Evolutionary conservation across 2,888 invertebrate genomes (phyloP).

Genomic region (Pheosia gnoma): DNA sequence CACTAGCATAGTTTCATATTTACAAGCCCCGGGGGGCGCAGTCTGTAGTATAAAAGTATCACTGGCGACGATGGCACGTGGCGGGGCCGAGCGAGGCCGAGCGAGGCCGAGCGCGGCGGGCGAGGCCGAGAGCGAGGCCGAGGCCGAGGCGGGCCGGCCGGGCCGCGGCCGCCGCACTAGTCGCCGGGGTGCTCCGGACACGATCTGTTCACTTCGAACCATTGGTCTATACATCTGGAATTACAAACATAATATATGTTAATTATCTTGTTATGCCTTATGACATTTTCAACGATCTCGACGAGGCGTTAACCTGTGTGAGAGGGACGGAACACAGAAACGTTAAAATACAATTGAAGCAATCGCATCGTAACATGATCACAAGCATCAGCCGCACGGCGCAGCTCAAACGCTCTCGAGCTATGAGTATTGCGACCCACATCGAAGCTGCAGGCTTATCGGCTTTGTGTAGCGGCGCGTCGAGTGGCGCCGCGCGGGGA

Average conservation of each 20-base stretch:
- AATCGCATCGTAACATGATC: too few species aligned
- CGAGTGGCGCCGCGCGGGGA: slow-evolving; percentile 3
- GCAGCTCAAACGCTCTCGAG: slow-evolving; percentile 26
- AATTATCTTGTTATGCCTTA: slow-evolving; percentile 5
- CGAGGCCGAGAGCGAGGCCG: slow-evolving; percentile 18
- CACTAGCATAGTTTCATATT: slow-evolving; percentile 78
- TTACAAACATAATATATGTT: slow-evolving; percentile 26
- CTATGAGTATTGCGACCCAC: slow-evolving; percentile 39
- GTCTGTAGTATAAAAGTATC: slow-evolving; percentile 79
- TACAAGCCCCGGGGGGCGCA: slow-evolving; percentile 71
- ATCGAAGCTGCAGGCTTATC: slow-evolving; percentile 31
- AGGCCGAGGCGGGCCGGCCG: slow-evolving; percentile 50
- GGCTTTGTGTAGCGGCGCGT: slow-evolving; percentile 22
- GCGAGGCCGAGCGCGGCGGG: slow-evolving; percentile 72
- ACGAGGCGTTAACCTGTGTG: too few species aligned
- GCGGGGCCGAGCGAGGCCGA: slow-evolving; percentile 50
- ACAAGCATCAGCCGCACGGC: neutral
- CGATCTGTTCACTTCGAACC: slow-evolving; percentile 99
- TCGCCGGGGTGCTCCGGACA: slow-evolving; percentile 99
- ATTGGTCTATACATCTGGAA: slow-evolving; percentile 98
- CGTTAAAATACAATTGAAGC: too few species aligned
- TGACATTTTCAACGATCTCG: too few species aligned
- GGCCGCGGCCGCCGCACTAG: slow-evolving; percentile 82
- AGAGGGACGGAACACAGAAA: too few species aligned
- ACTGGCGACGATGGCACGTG: slow-evolving; percentile 71